phyloP scores from a whole-genome alignment of 1,140 invertebrate species.

The Drosophila sp. region DNA sequence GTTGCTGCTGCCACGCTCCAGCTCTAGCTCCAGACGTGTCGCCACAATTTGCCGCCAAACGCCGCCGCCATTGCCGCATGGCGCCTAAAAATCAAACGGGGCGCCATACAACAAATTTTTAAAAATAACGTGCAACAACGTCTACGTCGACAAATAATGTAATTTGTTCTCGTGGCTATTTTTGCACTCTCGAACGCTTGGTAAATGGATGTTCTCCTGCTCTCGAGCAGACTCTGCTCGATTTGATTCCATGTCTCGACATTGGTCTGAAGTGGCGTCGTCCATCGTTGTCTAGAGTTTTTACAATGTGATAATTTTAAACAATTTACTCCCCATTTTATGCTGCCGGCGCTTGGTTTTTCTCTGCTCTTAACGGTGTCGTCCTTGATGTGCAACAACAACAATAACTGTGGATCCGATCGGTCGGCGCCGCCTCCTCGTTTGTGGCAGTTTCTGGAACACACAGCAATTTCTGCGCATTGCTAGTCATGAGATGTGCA shows the following conservation, averaged over 20 bases:
- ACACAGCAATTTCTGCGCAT: slow-evolving; percentile 33
- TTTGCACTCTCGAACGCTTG: slow-evolving; percentile 34
- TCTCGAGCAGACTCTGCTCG: slow-evolving; percentile 5
- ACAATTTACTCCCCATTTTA: slow-evolving; percentile 70
- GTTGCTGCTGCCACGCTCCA: slow-evolving; percentile 43
- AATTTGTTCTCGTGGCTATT: slow-evolving; percentile 71
- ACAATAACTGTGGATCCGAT: neutral
- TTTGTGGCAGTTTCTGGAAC: slow-evolving; percentile 31
- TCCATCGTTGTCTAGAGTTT: slow-evolving; percentile 26
- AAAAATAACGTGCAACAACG: slow-evolving; percentile 77
- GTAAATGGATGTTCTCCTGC: slow-evolving; percentile 27
- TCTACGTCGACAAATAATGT: slow-evolving; percentile 62
- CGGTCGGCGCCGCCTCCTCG: slow-evolving; percentile 18
- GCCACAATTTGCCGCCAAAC: slow-evolving; percentile 83
- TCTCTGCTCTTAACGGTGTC: slow-evolving; percentile 67
- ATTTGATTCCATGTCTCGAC: neutral
- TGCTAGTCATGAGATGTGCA: slow-evolving; percentile 20
- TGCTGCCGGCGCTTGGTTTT: slow-evolving; percentile 43
- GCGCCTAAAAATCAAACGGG: slow-evolving; percentile 81
- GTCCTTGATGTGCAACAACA: slow-evolving; percentile 62
- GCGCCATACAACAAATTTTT: slow-evolving; percentile 60
- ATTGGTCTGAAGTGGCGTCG: neutral
- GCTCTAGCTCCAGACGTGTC: slow-evolving; percentile 82
- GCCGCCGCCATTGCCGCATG: slow-evolving; percentile 64
- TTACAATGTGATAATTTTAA: slow-evolving; percentile 82